These are phyloP conservation scores for Physocephala rufipes DNA, from an alignment of 2,888 invertebrate species.

Conservation along the genomic window DNA sequence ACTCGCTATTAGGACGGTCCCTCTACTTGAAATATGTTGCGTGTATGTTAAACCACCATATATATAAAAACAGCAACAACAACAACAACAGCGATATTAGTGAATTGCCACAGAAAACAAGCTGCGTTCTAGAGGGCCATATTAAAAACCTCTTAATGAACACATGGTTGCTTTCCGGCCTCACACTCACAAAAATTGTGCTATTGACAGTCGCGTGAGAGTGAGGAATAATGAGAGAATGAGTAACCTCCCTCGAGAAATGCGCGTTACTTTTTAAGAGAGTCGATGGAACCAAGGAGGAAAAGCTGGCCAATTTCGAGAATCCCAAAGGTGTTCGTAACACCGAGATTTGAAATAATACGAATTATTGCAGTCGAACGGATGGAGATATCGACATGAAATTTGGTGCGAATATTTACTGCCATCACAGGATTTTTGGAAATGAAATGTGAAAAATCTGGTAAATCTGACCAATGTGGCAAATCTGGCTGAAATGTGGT, in stretches of 20 bases:
- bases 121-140: slow-evolving; percentile 24
- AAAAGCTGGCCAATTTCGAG: not conserved
- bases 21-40: not conserved
- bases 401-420: too few relatives aligned
- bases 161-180: not conserved
- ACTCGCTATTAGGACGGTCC: not conserved
- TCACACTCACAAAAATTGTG: slow-evolving; percentile 4
- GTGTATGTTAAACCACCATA: too few relatives aligned
- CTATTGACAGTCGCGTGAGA: not conserved
- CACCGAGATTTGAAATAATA: too few relatives aligned
- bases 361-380: too few relatives aligned
- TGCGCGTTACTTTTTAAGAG: not conserved
- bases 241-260: not conserved
- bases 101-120: slow-evolving; percentile 3
- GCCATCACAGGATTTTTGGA: too few relatives aligned
- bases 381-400: too few relatives aligned
- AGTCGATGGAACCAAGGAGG: too few relatives aligned
- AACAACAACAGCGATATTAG: not conserved
- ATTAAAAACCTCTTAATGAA: slow-evolving; percentile 16
- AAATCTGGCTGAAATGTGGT: too few relatives aligned
- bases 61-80: slow-evolving; percentile 3
- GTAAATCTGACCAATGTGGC: too few relatives aligned
- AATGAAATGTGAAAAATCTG: too few relatives aligned
- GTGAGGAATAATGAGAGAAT: not conserved
- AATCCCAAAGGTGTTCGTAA: too few relatives aligned